Percentiles rank a stretch among this genome's conserved stretches.
These are phyloP conservation scores for Philonicus albiceps DNA, from an alignment of 2,888 invertebrate genomes.

Conservation along the genomic window DNA sequence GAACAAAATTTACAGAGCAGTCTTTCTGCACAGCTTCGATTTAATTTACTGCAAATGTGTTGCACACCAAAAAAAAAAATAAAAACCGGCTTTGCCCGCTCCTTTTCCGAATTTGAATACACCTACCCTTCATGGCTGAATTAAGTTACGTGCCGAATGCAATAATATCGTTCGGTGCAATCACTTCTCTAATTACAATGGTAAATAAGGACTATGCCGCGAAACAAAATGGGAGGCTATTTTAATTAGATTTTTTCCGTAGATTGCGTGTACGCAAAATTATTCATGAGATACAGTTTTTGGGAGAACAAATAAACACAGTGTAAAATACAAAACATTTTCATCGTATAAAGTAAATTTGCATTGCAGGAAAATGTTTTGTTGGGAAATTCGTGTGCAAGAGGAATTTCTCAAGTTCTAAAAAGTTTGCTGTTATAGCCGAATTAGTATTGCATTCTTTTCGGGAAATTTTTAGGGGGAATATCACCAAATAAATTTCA, in stretches of 20 bases:
- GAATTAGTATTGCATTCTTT: no score
- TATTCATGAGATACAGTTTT: background rate
- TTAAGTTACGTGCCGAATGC: background rate
- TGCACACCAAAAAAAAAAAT: background rate
- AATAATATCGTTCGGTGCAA: background rate
- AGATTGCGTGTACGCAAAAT: background rate
- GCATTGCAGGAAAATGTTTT: no score
- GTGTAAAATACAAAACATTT: background rate
- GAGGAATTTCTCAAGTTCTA: no score
- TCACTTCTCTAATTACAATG: background rate
- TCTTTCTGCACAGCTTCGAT: background rate
- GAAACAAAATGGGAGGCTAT: background rate
- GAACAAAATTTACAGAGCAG: background rate
- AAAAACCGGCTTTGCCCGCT: background rate
- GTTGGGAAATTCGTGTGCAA: no score
- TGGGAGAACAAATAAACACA: background rate
- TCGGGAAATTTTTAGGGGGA: no score
- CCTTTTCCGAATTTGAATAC: background rate
- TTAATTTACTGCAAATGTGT: background rate
- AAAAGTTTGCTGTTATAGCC: no score
- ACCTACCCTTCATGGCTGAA: background rate
- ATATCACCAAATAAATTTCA: no score
- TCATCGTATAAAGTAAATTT: background rate
- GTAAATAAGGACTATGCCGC: background rate
- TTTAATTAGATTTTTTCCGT: background rate